Percentiles rank a stretch among this genome's conserved stretches.
phyloP scores from a whole-genome alignment of 2,113 vertebrate genomes.

The Cygnus atratus region DNA sequence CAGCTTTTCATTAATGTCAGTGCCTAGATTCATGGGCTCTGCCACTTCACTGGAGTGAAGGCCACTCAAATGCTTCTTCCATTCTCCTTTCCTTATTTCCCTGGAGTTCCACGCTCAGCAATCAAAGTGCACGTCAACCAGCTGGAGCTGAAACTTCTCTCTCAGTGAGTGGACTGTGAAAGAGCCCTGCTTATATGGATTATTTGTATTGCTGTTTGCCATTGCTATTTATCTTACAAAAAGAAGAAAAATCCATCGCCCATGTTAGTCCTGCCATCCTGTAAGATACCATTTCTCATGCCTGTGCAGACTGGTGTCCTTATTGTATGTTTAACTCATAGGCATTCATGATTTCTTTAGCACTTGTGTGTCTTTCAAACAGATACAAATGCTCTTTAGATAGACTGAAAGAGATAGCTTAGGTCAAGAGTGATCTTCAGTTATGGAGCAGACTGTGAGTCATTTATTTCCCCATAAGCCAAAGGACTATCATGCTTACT shows the following conservation, averaged over 20 bases:
- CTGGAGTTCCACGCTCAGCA: constrained; percentile 38
- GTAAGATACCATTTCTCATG: not conserved
- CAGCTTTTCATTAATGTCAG: constrained; percentile 72
- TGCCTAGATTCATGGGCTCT: constrained; percentile 33
- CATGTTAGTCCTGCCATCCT: not conserved
- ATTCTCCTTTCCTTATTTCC: constrained; percentile 52
- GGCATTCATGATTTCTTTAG: not conserved
- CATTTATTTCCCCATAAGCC: not conserved
- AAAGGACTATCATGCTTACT: constrained; percentile 3
- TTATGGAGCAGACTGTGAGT: not conserved
- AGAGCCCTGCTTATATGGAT: not conserved
- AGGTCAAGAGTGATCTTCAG: not conserved
- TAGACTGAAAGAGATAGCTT: not conserved
- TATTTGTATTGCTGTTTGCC: not conserved
- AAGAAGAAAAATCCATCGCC: not conserved
- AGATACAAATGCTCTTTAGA: not conserved
- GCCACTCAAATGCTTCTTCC: constrained; percentile 35
- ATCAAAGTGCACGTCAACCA: constrained; percentile 32
- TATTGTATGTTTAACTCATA: not conserved
- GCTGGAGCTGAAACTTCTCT: constrained; percentile 24
- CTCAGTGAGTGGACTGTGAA: not conserved
- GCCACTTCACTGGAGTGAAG: not conserved
- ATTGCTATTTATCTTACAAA: constrained; percentile 13
- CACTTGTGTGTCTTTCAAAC: not conserved
- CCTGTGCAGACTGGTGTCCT: not conserved